Percentiles rank a stretch among this genome's conserved stretches.
Evolutionary conservation across 2,888 invertebrate genomes (phyloP).

Genomic region (Chalcosyrphus nemorum): DNA sequence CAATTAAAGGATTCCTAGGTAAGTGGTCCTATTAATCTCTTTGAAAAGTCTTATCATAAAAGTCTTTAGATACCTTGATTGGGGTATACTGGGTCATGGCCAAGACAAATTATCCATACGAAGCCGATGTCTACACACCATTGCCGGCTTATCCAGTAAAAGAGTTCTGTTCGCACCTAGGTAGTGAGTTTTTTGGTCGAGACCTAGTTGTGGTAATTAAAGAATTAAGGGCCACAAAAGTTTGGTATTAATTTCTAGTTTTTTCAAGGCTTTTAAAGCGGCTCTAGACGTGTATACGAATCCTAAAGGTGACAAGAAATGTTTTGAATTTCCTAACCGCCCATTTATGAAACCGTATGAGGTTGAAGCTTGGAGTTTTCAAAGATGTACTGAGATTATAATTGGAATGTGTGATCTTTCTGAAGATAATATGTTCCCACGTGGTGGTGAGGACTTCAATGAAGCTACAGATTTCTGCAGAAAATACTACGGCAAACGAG

Average conservation of each 20-base stretch:
- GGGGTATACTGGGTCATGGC: constrained; percentile 90
- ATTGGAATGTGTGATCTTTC: background rate
- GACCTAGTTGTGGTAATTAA: constrained; percentile 26
- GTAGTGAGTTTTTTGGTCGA: constrained; percentile 1
- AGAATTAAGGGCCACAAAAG: too few relatives aligned
- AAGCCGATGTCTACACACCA: constrained; percentile 90
- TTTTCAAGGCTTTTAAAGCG: constrained; percentile 12
- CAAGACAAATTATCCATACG: constrained; percentile 98
- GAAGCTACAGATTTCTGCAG: background rate
- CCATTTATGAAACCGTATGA: background rate
- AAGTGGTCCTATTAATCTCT: background rate
- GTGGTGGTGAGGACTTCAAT: background rate
- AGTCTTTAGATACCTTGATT: constrained; percentile 63
- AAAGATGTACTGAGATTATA: constrained; percentile 27
- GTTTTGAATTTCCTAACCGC: constrained; percentile 6
- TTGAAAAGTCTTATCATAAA: background rate
- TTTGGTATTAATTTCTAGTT: background rate
- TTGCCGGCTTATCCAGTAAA: constrained; percentile 93
- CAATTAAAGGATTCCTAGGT: background rate
- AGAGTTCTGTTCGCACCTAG: constrained; percentile 82
- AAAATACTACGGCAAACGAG: background rate
- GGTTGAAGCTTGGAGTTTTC: background rate
- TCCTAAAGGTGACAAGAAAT: background rate
- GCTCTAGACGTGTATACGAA: constrained; percentile 28
- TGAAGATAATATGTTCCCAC: constrained; percentile 30